Base-by-base conservation (phyloP, 2,888 invertebrate genomes). In the Zeuzera pyrina region DNA sequence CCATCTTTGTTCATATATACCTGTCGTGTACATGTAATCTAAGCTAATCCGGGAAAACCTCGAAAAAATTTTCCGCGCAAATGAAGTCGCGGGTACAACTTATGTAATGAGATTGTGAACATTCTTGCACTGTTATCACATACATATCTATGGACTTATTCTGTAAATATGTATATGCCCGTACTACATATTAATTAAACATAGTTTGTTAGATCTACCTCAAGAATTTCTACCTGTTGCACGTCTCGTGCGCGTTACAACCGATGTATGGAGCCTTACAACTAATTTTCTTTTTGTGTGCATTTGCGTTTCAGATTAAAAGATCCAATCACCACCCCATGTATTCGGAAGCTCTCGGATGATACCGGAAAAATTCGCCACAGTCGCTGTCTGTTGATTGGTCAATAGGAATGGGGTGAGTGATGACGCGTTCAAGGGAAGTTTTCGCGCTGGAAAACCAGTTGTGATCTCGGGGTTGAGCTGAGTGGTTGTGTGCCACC, bases 251-350 rank as follows among this genome's bases (percentile, higher is more conserved):
- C 51, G 54, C 57, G 57, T 56, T 55, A 61, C 57, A 65, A 61
- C 57, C 58, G 57, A 57, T 55, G 60, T 54, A 56, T 60, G 64
- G 57, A 67, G 57, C 64, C 69, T 69, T 63, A 63, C 64, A 59
- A 57, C 59, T 67, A 65, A 66, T 70, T 70, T 72, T 69, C 69
- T 73, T 81, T 78, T 76, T 77, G 61, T 68, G 67, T 79, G 81
- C 81, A 78, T 81, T 84, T 78, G 68, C 76, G 72, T 78, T 81
- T 70, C 71, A 78, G 78, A 81, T 83, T 83, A 83, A 78, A 78
- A 77, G 74, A 79, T 72, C 79, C 72, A 77, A 78, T 79, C 69
- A 65, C 64, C 77, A 73, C 74, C 72, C 73, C 58, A 49, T 46
- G 43, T 47, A 46, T 45, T 77, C 81, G 78, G 64, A 33, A 41